Percentiles rank a stretch among this genome's conserved stretches.
phyloP scores from a whole-genome alignment of 37 sponge, comb jelly and placozoan genomes.

The Bolinopsis microptera region DNA sequence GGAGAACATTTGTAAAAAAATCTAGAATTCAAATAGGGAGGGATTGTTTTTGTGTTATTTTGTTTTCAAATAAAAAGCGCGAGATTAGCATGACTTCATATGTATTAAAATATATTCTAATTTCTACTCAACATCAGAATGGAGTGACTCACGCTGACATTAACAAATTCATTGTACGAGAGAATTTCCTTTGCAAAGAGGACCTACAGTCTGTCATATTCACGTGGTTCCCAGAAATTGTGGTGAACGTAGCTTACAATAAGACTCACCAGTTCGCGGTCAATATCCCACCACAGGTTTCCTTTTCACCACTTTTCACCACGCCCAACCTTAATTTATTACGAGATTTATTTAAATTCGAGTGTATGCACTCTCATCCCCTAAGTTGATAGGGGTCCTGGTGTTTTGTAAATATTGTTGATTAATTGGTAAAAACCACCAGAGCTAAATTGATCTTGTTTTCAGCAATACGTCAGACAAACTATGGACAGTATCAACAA shows the following conservation, averaged over 20 bases:
- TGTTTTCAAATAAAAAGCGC: too few relatives aligned
- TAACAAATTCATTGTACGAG: not conserved
- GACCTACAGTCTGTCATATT: not conserved
- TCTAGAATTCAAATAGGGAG: too few relatives aligned
- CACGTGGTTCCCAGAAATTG: conserved; percentile 7
- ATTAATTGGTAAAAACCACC: too few relatives aligned
- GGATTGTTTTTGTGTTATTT: too few relatives aligned
- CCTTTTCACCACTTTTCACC: not conserved
- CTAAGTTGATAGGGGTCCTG: too few relatives aligned
- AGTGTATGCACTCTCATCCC: too few relatives aligned
- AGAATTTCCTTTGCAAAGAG: not conserved
- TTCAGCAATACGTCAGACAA: conserved; percentile 64
- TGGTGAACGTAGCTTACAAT: not conserved
- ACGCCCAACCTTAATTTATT: not conserved
- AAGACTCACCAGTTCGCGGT: conserved; percentile 11
- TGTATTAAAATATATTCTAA: too few relatives aligned
- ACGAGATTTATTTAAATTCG: not conserved
- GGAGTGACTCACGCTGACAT: not conserved
- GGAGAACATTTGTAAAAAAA: too few relatives aligned
- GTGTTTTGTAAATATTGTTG: too few relatives aligned
- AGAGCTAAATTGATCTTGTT: not conserved
- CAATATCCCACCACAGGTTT: conserved; percentile 42
- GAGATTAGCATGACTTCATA: too few relatives aligned
- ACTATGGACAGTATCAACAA: not conserved
- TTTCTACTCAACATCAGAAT: too few relatives aligned